Evolutionary conservation across 2,797 vertebrate species (phyloP), one percentile per base, ranked within the genome.

Genomic region (Hyperoplus lanceolatus): DNA sequence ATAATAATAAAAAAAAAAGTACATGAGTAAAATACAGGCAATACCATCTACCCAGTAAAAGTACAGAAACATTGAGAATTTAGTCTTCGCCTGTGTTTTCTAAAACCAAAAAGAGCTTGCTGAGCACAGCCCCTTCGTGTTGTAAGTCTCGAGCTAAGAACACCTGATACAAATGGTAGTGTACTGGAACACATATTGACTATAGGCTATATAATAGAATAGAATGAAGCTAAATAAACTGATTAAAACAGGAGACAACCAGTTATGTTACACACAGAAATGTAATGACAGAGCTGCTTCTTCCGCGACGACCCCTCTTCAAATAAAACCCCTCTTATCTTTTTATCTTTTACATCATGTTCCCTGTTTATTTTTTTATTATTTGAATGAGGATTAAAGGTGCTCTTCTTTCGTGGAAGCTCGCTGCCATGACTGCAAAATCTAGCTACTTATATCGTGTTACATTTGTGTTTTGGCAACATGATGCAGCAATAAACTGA

Each of bases 401-500:
- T 10, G 56, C 49, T 56, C 45, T 76, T n/a, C 8, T 51, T 65
- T 18, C 13, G n/a, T 15, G 13, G 15, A 48, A 50, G 46, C 39
- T 61, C 15, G 68, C 58, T 68, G 53, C 42, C 57, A 63, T 66
- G 21, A 12, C 48, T 29, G 39, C 42, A 16, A 38, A 42, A 77
- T 77, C 69, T 67, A 29, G 63, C 45, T 42, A 29, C 29, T 29
- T 29, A 29, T 4, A 66, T 73, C 64, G 51, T 13, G 58, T 53
- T 60, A 63, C 55, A 56, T 58, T 68, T 29, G 6, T 21, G 58
- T 72, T 80, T 65, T 54, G 48, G 43, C 64, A 78, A 55, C 53
- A 50, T 15, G 57, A 54, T 10, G 15, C 60, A 59, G 46, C 5
- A 7, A n/a, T n/a, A 4, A 61, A 48, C 6, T 9, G 68, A 45